Percentiles rank a stretch among this genome's conserved stretches.
Conservation (phyloP, 2,113 vertebrate genomes). For the Tylochromis polylepis region DNA sequence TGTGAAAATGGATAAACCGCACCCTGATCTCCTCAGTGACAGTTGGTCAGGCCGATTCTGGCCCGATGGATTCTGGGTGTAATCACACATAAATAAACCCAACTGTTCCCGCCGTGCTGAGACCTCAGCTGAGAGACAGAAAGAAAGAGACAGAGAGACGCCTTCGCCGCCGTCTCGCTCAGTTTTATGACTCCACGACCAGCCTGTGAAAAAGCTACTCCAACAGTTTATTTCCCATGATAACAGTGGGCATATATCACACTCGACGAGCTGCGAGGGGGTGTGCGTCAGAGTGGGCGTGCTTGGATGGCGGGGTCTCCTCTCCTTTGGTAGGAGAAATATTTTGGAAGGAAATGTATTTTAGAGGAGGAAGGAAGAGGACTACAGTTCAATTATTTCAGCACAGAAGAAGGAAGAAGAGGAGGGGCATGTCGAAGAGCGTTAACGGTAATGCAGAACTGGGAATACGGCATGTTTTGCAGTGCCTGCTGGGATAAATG, state of each 20-base stretch:
- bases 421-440: neutral
- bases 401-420: neutral
- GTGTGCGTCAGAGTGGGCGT: neutral
- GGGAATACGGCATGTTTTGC: neutral
- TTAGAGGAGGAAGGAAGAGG: neutral
- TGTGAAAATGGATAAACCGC: neutral
- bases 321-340: neutral
- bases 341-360: neutral
- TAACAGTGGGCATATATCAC: slow-evolving; percentile 15
- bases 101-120: neutral
- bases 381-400: neutral
- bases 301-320: neutral
- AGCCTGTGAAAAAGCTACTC: slow-evolving; percentile 17
- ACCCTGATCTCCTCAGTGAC: neutral
- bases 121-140: neutral
- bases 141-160: neutral
- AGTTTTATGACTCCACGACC: neutral
- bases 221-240: slow-evolving; percentile 60
- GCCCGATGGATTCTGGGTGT: neutral
- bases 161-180: neutral
- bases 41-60: neutral
- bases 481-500: neutral
- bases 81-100: slow-evolving; percentile 8
- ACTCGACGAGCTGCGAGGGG: neutral
- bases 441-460: neutral